Conservation (phyloP, 1,140 invertebrate species). For the Neuroterus valhalla region DNA sequence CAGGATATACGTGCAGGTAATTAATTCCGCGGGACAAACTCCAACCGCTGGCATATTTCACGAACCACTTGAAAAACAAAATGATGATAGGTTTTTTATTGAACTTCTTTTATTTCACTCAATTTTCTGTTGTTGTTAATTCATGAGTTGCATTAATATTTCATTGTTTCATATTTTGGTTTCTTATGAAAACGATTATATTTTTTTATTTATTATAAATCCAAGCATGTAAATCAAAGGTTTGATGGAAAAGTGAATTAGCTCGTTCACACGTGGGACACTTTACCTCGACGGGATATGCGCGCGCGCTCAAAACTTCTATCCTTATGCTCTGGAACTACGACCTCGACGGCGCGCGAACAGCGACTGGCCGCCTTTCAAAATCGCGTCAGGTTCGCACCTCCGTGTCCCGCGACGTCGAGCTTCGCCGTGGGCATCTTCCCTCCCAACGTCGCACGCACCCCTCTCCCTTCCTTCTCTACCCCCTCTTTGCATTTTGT, state of each 20-base stretch:
- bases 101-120: neutral
- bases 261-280: constrained; percentile 8
- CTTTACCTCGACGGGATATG: neutral
- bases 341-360: constrained; percentile 65
- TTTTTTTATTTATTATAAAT: neutral
- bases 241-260: neutral
- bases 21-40: constrained; percentile 7
- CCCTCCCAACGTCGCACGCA: constrained; percentile 30
- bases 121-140: neutral
- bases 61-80: constrained; percentile 13
- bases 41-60: neutral
- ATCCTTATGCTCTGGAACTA: constrained; percentile 33
- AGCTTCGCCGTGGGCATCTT: constrained; percentile 35
- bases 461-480: constrained; percentile 34
- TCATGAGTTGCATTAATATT: neutral
- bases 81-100: no score
- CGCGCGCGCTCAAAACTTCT: neutral
- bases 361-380: constrained; percentile 71
- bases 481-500: constrained; percentile 34
- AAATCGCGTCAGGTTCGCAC: constrained; percentile 72
- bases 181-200: neutral
- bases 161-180: neutral
- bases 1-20: neutral
- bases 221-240: neutral
- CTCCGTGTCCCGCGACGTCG: constrained; percentile 64